phyloP scores from a whole-genome alignment of 37 sponge, comb jelly and placozoan genomes.

The Mnemiopsis leidyi region DNA sequence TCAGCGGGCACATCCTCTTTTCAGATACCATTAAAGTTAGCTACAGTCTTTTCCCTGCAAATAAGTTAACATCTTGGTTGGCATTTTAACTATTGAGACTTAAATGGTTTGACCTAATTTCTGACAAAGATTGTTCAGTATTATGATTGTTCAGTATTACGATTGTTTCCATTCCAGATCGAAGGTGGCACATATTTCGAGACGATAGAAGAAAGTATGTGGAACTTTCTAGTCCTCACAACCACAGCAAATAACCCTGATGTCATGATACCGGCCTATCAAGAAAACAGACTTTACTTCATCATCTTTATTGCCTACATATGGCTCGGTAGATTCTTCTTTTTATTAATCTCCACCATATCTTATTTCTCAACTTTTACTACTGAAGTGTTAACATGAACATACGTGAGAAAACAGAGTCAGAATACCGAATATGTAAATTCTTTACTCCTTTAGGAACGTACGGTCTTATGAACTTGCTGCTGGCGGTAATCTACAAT shows the following conservation, averaged over 20 bases:
- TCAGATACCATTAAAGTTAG: neutral
- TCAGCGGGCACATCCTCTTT: slow-evolving; percentile 22
- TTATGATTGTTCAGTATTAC: too few relatives aligned
- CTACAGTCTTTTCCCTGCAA: too few relatives aligned
- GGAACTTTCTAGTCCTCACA: slow-evolving; percentile 79
- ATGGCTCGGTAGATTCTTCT: slow-evolving; percentile 68
- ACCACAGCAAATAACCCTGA: slow-evolving; percentile 99
- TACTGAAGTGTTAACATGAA: too few relatives aligned
- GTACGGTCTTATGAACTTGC: slow-evolving; percentile 84
- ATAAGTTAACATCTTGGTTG: too few relatives aligned
- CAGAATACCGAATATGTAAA: too few relatives aligned
- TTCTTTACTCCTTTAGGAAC: slow-evolving; percentile 66
- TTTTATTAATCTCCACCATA: neutral
- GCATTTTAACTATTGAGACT: too few relatives aligned
- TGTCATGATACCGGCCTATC: slow-evolving; percentile 92
- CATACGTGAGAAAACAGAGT: too few relatives aligned
- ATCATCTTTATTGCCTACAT: slow-evolving; percentile 88
- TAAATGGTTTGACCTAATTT: too few relatives aligned
- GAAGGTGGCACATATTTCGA: slow-evolving; percentile 80
- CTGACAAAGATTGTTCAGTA: too few relatives aligned
- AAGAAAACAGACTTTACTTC: slow-evolving; percentile 79
- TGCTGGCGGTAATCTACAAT: slow-evolving; percentile 93
- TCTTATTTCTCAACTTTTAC: too few relatives aligned
- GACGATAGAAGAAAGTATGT: slow-evolving; percentile 69
- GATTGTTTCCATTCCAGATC: too few relatives aligned